phyloP scores from a whole-genome alignment of 2,113 vertebrate genomes.

The Ceratotherium simum region DNA sequence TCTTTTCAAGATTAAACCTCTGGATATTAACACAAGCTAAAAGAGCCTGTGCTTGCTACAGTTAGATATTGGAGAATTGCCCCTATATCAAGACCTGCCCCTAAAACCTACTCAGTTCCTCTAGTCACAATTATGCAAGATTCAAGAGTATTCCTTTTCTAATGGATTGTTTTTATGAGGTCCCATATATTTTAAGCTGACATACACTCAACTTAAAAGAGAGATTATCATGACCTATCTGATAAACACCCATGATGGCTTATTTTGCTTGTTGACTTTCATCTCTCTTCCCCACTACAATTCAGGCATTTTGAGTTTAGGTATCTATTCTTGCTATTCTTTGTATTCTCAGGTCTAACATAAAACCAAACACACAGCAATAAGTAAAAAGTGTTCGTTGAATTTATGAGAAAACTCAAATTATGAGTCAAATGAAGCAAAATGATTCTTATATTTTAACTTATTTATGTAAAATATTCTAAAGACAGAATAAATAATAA shows the following conservation, averaged over 20 bases:
- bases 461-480: not conserved
- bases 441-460: not conserved
- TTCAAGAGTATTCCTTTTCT: not conserved
- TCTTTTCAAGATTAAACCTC: not conserved
- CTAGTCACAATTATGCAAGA: not conserved
- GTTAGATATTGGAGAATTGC: not conserved
- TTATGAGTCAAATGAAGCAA: not conserved
- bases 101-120: not conserved
- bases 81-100: not conserved
- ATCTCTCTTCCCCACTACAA: not conserved
- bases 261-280: not conserved
- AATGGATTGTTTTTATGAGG: not conserved
- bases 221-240: not conserved
- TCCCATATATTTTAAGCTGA: not conserved
- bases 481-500: not conserved
- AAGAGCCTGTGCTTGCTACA: not conserved
- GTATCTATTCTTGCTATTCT: not conserved
- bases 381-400: not conserved
- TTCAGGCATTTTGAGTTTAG: not conserved
- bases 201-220: not conserved
- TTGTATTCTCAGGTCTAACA: not conserved
- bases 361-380: not conserved
- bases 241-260: not conserved
- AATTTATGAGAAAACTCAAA: not conserved
- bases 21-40: not conserved